Evolutionary conservation across 2,797 vertebrate species (phyloP).

Genomic region (Dallia pectoralis): DNA sequence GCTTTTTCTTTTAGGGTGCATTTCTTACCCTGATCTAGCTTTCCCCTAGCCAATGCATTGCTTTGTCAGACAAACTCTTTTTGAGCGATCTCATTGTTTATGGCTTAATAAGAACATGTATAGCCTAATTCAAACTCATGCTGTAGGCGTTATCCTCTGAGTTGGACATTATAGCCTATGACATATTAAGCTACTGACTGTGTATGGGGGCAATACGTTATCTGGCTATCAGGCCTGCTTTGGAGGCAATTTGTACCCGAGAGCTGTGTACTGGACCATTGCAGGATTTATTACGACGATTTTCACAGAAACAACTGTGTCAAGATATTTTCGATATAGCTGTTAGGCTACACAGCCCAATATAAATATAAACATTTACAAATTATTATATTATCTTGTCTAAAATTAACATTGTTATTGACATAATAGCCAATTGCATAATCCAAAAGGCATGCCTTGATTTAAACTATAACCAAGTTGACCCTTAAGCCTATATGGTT

Average conservation of each 20-base stretch:
- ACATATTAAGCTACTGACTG: not conserved
- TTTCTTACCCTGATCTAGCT: not conserved
- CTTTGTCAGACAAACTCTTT: not conserved
- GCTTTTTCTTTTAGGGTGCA: not conserved
- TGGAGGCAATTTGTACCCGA: not conserved
- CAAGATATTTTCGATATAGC: not conserved
- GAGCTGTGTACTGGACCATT: not conserved
- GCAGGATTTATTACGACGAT: not conserved
- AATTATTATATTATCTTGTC: not conserved
- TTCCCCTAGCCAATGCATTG: not conserved
- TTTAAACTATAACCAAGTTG: not conserved
- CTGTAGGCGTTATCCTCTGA: not conserved
- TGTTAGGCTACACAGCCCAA: not conserved
- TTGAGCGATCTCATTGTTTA: not conserved
- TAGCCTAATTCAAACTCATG: not conserved
- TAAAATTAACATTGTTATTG: not conserved
- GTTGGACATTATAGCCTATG: not conserved
- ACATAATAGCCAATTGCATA: not conserved
- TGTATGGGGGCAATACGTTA: not conserved
- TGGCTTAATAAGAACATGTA: not conserved
- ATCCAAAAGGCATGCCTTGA: not conserved
- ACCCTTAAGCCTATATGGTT: not conserved
- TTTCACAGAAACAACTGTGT: not conserved
- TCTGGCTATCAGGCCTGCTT: not conserved
- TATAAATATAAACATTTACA: not conserved